Conservation (phyloP, 1,140 invertebrate species). For the Paralvinella palmiformis region DNA sequence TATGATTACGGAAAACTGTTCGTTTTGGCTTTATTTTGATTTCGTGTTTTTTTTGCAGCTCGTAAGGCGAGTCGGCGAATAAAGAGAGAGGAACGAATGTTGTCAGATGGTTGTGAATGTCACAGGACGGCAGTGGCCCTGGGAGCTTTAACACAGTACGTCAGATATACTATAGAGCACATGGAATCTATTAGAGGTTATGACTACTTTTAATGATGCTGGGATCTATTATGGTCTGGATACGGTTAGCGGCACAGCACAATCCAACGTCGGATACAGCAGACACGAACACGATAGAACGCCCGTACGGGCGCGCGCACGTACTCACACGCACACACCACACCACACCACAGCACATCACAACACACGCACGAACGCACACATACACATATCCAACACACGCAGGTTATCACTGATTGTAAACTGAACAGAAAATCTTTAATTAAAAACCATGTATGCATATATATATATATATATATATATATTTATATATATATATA, state of each 20-base stretch:
- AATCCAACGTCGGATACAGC: neutral
- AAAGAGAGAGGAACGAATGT: slow-evolving; percentile 35
- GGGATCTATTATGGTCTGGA: neutral
- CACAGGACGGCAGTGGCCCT: slow-evolving; percentile 41
- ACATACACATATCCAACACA: neutral
- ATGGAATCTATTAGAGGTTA: neutral
- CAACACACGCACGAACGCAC: neutral
- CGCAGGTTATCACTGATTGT: no score
- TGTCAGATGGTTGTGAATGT: slow-evolving; percentile 32
- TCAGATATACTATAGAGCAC: slow-evolving; percentile 28
- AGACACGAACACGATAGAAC: neutral
- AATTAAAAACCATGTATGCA: no score
- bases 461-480: no score
- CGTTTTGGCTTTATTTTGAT: no score
- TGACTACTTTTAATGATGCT: neutral
- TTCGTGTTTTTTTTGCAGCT: neutral
- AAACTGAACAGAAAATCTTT: no score
- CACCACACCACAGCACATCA: neutral
- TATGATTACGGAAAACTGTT: no score
- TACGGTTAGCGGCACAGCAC: neutral
- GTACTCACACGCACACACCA: neutral
- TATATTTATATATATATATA: no score
- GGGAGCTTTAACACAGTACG: slow-evolving; percentile 32
- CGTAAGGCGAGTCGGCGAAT: neutral
- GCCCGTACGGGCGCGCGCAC: neutral